These are phyloP conservation scores for Leontocebus nigricollis DNA, from an alignment of 2,797 vertebrate genomes.

Conservation along the genomic window DNA sequence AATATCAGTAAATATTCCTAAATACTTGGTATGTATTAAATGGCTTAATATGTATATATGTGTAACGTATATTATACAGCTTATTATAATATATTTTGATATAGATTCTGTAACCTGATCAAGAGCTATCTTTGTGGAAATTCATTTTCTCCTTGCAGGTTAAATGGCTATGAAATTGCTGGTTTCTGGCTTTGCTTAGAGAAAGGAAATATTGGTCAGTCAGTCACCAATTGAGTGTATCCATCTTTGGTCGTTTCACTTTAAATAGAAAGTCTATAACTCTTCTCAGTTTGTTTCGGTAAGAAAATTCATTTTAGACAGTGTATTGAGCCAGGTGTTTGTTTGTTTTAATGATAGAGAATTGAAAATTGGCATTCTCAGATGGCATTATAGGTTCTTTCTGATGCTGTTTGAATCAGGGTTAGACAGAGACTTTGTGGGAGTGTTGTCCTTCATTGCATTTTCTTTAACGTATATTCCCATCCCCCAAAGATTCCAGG, in stretches of 20 bases:
- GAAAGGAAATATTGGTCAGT: neutral
- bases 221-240: neutral
- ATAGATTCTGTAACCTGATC: neutral
- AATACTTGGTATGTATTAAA: neutral
- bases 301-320: constrained; percentile 48
- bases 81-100: neutral
- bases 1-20: neutral
- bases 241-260: neutral
- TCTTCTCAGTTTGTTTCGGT: neutral
- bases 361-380: neutral
- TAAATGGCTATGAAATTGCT: neutral
- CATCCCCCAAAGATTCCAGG: neutral
- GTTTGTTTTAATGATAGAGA: neutral
- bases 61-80: neutral
- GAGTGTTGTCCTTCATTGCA: neutral
- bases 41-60: neutral
- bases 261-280: neutral
- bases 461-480: fast-evolving
- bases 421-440: neutral
- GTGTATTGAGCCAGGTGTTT: neutral
- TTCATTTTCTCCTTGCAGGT: neutral
- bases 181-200: neutral
- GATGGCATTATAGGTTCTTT: neutral
- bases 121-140: neutral
- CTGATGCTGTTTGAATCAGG: neutral